A percentile compares a stretch with the other conserved stretches of the same genome.
These are phyloP conservation scores for Formicarius rufipectus DNA, from an alignment of 2,113 vertebrate species.

Conservation along the genomic window DNA sequence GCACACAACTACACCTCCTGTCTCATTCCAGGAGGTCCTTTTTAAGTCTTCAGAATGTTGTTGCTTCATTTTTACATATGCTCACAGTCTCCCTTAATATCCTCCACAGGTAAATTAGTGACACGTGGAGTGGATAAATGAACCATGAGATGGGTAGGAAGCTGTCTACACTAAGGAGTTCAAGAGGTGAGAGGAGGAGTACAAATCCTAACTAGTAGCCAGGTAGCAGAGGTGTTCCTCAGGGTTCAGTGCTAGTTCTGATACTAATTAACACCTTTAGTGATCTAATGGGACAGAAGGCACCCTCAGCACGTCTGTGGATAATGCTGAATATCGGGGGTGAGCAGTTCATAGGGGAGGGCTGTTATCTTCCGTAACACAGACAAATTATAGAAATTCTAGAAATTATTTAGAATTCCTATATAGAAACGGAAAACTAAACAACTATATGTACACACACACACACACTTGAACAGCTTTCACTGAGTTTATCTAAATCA, in stretches of 20 bases:
- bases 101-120: neutral
- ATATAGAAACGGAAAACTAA: neutral
- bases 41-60: neutral
- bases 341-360: neutral
- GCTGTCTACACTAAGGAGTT: neutral
- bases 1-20: neutral
- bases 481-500: neutral
- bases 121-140: neutral
- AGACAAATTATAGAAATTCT: neutral
- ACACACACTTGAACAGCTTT: neutral
- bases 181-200: neutral
- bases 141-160: neutral
- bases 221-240: neutral
- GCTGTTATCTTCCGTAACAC: neutral
- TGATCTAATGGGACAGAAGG: neutral
- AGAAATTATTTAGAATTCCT: neutral
- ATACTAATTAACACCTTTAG: neutral
- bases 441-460: neutral
- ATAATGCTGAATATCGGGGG: neutral
- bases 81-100: neutral
- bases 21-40: neutral
- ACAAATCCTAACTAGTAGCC: neutral
- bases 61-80: neutral
- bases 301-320: neutral
- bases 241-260: neutral